A percentile compares a stretch with the other conserved stretches of the same genome.
phyloP scores from a whole-genome alignment of 2,888 invertebrate genomes.

The Parasteatoda lunata region DNA sequence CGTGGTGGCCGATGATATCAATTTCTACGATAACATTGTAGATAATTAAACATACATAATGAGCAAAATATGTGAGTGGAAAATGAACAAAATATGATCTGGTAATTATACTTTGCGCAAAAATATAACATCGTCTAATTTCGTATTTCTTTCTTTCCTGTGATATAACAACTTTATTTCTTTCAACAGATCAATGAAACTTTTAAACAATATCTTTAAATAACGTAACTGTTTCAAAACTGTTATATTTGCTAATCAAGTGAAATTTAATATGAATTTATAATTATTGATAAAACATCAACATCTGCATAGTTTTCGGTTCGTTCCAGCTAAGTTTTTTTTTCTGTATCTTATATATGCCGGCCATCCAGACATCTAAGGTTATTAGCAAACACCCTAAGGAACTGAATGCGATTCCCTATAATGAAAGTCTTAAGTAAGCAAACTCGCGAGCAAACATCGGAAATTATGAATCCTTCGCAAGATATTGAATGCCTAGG shows the following conservation, averaged over 20 bases:
- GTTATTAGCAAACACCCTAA: not conserved
- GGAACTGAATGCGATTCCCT: too few species aligned
- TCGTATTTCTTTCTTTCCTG: too few species aligned
- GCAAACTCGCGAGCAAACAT: constrained; percentile 17
- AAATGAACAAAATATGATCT: too few species aligned
- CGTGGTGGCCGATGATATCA: too few species aligned
- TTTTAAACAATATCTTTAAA: not conserved
- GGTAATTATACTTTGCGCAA: too few species aligned
- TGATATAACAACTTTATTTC: too few species aligned
- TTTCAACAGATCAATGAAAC: not conserved
- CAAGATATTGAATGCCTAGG: constrained; percentile 8
- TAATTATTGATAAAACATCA: not conserved
- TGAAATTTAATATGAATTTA: not conserved
- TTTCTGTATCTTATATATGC: not conserved
- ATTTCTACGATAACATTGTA: too few species aligned
- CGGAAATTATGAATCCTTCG: constrained; percentile 21
- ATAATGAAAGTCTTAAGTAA: constrained; percentile 10
- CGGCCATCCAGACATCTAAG: not conserved
- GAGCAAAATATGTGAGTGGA: too few species aligned
- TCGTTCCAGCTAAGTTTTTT: not conserved
- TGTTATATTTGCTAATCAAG: not conserved
- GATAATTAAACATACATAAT: too few species aligned
- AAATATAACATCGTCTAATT: too few species aligned
- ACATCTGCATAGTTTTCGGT: too few species aligned
- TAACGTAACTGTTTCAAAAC: not conserved